A percentile compares a stretch with the other conserved stretches of the same genome.
Conservation (phyloP, 2,888 invertebrate genomes). For the Adelphocoris suturalis region DNA sequence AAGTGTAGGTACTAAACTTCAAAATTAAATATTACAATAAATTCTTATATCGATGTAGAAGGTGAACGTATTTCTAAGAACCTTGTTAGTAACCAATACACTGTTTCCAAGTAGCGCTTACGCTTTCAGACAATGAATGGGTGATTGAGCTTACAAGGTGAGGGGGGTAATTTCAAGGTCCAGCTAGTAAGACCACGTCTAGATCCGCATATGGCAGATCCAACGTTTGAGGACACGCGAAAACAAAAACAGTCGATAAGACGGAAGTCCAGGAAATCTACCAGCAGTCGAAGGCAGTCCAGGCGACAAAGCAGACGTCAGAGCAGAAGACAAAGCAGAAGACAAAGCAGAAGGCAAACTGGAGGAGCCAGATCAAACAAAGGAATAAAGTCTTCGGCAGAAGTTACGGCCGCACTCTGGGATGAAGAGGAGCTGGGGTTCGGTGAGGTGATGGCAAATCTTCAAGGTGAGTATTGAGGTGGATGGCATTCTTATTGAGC, state of each 20-base stretch:
- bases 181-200: no score
- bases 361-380: neutral
- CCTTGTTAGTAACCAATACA: no score
- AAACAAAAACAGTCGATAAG: slow-evolving; percentile 50
- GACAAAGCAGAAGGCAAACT: slow-evolving; percentile 49
- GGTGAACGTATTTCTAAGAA: no score
- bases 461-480: neutral
- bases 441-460: slow-evolving; percentile 16
- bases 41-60: no score
- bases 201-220: slow-evolving; percentile 21
- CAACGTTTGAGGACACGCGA: slow-evolving; percentile 28
- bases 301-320: neutral
- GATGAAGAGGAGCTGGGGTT: slow-evolving; percentile 43
- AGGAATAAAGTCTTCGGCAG: neutral
- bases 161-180: no score
- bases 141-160: no score
- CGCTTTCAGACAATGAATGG: no score
- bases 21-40: no score
- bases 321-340: slow-evolving; percentile 10
- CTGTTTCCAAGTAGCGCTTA: no score
- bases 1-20: no score
- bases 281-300: slow-evolving; percentile 28
- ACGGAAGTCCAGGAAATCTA: slow-evolving; percentile 34
- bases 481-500: no score
- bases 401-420: neutral